phyloP scores from a whole-genome alignment of 1,140 invertebrate species.

The Brachionus manjavacas region DNA sequence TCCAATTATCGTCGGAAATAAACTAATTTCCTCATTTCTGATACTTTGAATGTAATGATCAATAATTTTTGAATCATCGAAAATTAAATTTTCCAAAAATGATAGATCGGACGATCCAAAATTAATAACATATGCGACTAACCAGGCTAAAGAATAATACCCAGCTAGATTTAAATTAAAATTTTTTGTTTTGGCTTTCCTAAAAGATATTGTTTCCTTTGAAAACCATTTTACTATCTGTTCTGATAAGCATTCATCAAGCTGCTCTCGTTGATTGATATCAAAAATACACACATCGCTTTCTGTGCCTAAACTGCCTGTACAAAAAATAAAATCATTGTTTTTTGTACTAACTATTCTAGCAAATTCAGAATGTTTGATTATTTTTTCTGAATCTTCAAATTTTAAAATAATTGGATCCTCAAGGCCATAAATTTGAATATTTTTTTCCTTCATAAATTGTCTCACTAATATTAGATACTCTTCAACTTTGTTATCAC shows the following conservation, averaged over 20 bases:
- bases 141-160: background rate
- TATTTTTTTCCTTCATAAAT: background rate
- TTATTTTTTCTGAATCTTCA: background rate
- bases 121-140: background rate
- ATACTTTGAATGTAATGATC: background rate
- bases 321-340: background rate
- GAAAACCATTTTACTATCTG: background rate
- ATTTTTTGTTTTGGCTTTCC: background rate
- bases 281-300: background rate
- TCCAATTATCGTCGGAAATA: background rate
- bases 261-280: background rate
- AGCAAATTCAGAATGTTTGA: background rate
- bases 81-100: background rate
- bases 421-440: background rate
- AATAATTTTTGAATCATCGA: background rate
- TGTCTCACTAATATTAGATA: background rate
- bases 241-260: background rate
- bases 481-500: background rate
- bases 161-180: background rate
- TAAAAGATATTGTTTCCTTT: background rate
- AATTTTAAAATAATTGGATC: background rate
- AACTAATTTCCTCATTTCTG: background rate
- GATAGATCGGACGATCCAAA: background rate
- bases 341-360: background rate
- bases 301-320: background rate